Base-by-base conservation (phyloP, 2,888 invertebrate genomes). In the Notodonta dromedarius region DNA sequence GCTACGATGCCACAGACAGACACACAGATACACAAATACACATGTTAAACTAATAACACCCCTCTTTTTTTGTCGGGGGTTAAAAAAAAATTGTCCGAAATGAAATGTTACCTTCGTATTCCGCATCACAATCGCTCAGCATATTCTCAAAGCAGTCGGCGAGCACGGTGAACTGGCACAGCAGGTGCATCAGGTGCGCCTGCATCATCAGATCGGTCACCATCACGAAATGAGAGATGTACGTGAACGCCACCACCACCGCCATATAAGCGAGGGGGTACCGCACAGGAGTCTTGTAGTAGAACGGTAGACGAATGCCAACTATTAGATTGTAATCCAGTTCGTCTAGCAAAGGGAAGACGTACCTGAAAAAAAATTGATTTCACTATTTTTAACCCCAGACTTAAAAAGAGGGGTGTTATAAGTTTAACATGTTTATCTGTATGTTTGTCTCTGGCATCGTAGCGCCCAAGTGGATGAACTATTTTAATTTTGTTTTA, bases 291-390 rank as follows among this genome's bases (percentile, higher is more conserved):
- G 78, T 79, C 55, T 70, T 65, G 75, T 86, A 89, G 56, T 78
- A 61, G 61, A 84, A 87, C 0, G 91, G 91, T 0, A 90, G 56
- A 5, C 79, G 78, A 0, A 89, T 67, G 0, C 80, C 78, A 0
- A 88, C 82, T 55, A 86, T 81, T 3, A 91, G 66, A 62, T 92
- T 91, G 74, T 90, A 91, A 0, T 90, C 89, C 4, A 90, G 46
- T 8, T 90, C 90, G 35, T 91, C 92, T 13, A 90, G 52, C 51
- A 90, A 59, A 2, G 90, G 91, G 48, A 79, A 89, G 13, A 83
- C 69, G 58, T 83, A 84, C 91, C 91, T 91, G 77, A 9, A 84
- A 85, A 58, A 24, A 6, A 44, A 3, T 2, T 35, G 7, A 35
- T 35, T 35, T 35, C 8, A 56, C 44, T 35, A 39, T 54, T 44